These are phyloP conservation scores for Oscheius sp. DNA, from an alignment of 2,888 invertebrate genomes.

Conservation along the genomic window DNA sequence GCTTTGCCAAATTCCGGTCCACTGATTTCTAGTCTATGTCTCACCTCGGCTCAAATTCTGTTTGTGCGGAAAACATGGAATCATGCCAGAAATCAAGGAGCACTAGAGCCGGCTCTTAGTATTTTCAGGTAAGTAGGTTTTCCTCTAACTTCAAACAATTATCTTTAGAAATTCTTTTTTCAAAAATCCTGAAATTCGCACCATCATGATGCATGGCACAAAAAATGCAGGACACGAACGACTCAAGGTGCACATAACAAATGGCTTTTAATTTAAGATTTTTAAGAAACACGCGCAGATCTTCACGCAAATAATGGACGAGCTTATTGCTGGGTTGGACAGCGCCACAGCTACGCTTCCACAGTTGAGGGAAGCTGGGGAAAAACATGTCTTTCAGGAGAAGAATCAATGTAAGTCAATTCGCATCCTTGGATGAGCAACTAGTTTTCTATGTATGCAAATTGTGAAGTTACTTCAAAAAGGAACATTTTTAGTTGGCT, in stretches of 20 bases:
- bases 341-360: conserved; percentile 39
- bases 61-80: conserved; percentile 53
- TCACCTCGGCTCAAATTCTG: conserved; percentile 49
- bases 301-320: conserved; percentile 52
- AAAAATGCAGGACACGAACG: conserved; percentile 54
- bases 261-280: conserved; percentile 6
- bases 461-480: not conserved
- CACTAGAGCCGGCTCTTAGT: conserved; percentile 50
- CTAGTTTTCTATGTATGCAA: no score
- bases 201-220: conserved; percentile 52
- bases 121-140: conserved; percentile 37
- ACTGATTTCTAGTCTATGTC: conserved; percentile 33
- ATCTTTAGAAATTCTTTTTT: conserved; percentile 50
- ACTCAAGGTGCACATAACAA: conserved; percentile 37
- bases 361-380: conserved; percentile 47
- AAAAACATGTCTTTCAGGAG: conserved; percentile 41
- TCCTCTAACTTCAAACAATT: not conserved
- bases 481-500: conserved; percentile 39
- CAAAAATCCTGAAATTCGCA: conserved; percentile 52
- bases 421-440: not conserved
- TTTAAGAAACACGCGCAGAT: conserved; percentile 48
- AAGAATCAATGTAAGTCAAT: conserved; percentile 43
- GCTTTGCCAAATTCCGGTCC: conserved; percentile 31
- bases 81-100: conserved; percentile 51
- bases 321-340: conserved; percentile 44